Conservation (phyloP, 2,113 vertebrate species). For the Raja brachyura region DNA sequence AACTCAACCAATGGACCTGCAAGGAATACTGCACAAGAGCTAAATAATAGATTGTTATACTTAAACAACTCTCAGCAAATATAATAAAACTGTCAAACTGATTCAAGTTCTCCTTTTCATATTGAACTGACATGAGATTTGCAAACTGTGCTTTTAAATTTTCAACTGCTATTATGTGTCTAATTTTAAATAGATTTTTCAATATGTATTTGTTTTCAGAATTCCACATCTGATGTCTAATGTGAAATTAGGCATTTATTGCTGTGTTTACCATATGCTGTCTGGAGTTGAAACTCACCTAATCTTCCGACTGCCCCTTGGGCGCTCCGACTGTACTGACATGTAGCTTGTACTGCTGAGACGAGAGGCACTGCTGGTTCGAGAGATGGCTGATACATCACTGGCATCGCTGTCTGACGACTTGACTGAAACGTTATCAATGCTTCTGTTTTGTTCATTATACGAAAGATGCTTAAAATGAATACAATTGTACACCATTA, state of each 20-base stretch:
- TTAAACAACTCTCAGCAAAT: not conserved
- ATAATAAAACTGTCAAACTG: not conserved
- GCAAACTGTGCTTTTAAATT: not conserved
- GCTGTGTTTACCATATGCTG: not conserved
- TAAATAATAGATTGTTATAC: not conserved
- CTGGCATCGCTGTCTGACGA: conserved; percentile 98
- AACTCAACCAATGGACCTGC: not conserved
- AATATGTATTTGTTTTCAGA: not conserved
- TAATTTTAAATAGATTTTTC: not conserved
- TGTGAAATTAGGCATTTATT: not conserved
- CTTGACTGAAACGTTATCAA: conserved; percentile 87
- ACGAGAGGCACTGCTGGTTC: conserved; percentile 94
- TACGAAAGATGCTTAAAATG: conserved; percentile 56
- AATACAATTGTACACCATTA: not conserved
- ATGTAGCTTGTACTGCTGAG: conserved; percentile 98
- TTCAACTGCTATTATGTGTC: not conserved
- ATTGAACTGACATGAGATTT: not conserved
- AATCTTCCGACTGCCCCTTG: conserved; percentile 68
- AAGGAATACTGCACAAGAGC: not conserved
- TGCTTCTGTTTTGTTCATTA: conserved; percentile 84
- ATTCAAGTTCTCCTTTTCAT: not conserved
- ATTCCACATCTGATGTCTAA: not conserved
- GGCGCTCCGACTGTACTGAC: conserved; percentile 93
- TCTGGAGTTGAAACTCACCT: conserved; percentile 63
- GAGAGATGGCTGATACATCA: conserved; percentile 85